phyloP scores from a whole-genome alignment of 2,888 invertebrate species.

The Philaethria dido region DNA sequence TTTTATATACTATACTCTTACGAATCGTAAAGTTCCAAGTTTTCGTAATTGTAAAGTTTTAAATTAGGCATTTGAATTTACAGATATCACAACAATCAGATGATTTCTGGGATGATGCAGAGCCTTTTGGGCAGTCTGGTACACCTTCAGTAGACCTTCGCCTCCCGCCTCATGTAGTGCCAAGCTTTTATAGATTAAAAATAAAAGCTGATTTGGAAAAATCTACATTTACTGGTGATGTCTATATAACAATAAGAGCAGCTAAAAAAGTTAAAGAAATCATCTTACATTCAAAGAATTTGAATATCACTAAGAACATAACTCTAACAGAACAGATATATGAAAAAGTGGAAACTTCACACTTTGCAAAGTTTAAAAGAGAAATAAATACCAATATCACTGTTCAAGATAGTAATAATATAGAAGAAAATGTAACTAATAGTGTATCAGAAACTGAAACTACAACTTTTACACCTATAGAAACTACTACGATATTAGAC shows the following conservation, averaged over 20 bases:
- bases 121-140: slow-evolving; percentile 63
- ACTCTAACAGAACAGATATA: slow-evolving; percentile 76
- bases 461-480: slow-evolving; percentile 21
- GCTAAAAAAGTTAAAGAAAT: slow-evolving; percentile 67
- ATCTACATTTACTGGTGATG: slow-evolving; percentile 70
- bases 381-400: slow-evolving; percentile 42
- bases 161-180: slow-evolving; percentile 77
- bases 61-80: slow-evolving; percentile 33
- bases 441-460: slow-evolving; percentile 45
- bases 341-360: slow-evolving; percentile 64
- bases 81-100: slow-evolving; percentile 59
- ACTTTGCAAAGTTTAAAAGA: slow-evolving; percentile 53
- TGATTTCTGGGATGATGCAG: slow-evolving; percentile 73
- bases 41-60: neutral
- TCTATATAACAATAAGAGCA: slow-evolving; percentile 76
- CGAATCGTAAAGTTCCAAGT: neutral
- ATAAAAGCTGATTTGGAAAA: slow-evolving; percentile 79
- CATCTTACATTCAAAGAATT: slow-evolving; percentile 79
- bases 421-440: slow-evolving; percentile 33
- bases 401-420: slow-evolving; percentile 32
- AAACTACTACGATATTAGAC: slow-evolving; percentile 48
- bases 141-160: slow-evolving; percentile 64
- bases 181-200: slow-evolving; percentile 83
- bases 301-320: slow-evolving; percentile 64
- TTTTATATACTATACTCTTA: neutral